Evolutionary conservation across 2,888 invertebrate genomes (phyloP), one percentile per base, ranked within the genome.

Genomic region (Drosophila dives): DNA sequence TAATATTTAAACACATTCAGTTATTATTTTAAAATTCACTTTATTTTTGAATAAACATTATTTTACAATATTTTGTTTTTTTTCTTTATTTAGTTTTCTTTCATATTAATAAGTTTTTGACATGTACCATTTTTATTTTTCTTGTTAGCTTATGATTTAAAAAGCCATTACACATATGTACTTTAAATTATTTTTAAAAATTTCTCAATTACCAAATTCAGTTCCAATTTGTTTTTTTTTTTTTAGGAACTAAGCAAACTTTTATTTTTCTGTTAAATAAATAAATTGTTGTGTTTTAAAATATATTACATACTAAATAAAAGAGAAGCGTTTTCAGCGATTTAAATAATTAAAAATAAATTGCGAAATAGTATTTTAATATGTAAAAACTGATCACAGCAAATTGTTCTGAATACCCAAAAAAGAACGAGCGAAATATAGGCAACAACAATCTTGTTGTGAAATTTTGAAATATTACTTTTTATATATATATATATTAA

Each of bases 331-430:
- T 53, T 66, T 74, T 51, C 34, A 55, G 72, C 40, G 23, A 38
- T 62, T 66, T 73, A 75, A 67, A 68, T 61, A 42, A 63, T 68
- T 59, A 50, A 11, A 64, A 69, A 63, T 59, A 60, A 73, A 45
- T 65, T 53, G 50, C 48, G 45, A 80, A 77, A 63, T 69, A 40
- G 69, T 64, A 62, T 58, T 62, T 69, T 74, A 71, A 68, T 76
- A 67, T 72, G 71, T 81, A 79, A 85, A 66, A 89, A 86, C 80
- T 77, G 90, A 89, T 86, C 86, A 86, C 86, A 86, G 86, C 90
- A 80, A 82, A 89, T 89, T 82, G 72, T 73, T 82, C 64, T 59
- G 66, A 83, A 82, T 82, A 89, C 80, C 79, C 84, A 83, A 74
- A 80, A 80, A 40, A 72, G 38, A 81, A 83, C 51, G 63, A 72